Percentiles rank a stretch among this genome's conserved stretches.
Evolutionary conservation across 2,113 vertebrate species (phyloP).

Genomic region (Pseudorhombus dupliciocellatus): DNA sequence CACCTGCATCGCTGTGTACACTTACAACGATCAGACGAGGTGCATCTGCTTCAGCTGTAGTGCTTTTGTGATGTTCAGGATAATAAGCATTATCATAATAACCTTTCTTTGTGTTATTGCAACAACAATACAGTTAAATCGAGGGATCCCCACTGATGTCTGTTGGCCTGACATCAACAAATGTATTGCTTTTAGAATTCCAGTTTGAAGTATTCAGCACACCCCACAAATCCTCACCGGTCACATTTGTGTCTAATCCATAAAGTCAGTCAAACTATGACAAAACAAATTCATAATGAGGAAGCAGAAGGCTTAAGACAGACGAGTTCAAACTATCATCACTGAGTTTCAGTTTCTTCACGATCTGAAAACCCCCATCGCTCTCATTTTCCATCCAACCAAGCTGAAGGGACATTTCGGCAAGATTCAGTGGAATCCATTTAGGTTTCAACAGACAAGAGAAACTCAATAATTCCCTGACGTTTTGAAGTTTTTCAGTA

Average conservation of each 20-base stretch:
- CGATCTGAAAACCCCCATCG: not conserved
- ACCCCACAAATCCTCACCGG: too few species aligned
- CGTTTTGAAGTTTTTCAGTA: not conserved
- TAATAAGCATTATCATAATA: not conserved
- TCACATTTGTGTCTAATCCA: too few species aligned
- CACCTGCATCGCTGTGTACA: slow-evolving; percentile 39
- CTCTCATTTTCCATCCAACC: not conserved
- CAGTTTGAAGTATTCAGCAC: too few species aligned
- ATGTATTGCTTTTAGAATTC: too few species aligned
- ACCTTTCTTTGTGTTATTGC: not conserved
- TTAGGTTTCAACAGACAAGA: not conserved
- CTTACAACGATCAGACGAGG: slow-evolving; percentile 15
- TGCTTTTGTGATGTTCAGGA: not conserved
- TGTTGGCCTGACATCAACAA: too few species aligned
- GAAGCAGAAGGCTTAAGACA: not conserved
- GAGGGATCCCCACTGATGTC: not conserved
- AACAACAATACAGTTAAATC: slow-evolving; percentile 1
- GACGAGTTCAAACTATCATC: not conserved
- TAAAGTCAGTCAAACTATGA: too few species aligned
- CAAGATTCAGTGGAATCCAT: not conserved
- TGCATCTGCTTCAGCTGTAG: slow-evolving; percentile 30
- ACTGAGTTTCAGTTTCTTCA: not conserved
- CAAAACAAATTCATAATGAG: too few species aligned
- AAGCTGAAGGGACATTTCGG: not conserved
- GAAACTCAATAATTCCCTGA: not conserved